Percentiles rank a stretch among this genome's conserved stretches.
phyloP scores from a whole-genome alignment of 1,140 invertebrate species.

The Drosophila pachea region DNA sequence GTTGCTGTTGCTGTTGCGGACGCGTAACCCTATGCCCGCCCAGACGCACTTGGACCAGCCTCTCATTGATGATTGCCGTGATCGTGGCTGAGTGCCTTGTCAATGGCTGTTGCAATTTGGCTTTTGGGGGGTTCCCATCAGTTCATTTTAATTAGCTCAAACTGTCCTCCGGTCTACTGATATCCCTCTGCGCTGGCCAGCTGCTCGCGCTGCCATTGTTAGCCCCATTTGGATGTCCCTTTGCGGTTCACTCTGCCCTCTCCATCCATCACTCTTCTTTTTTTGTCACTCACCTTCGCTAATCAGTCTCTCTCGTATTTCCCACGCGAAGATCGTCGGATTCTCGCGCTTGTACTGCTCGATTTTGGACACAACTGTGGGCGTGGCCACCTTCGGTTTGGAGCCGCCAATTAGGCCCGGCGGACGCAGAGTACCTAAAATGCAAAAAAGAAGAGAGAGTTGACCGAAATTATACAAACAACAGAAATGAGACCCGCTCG shows the following conservation, averaged over 20 bases:
- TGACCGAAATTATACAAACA: too few species aligned
- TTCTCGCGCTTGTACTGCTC: conserved; percentile 98
- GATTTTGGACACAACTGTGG: conserved; percentile 96
- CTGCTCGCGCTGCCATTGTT: not conserved
- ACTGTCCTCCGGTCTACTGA: not conserved
- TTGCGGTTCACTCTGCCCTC: conserved; percentile 8
- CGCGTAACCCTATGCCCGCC: conserved; percentile 25
- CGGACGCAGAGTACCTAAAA: conserved; percentile 92
- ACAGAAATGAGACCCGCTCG: too few species aligned
- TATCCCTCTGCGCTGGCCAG: conserved; percentile 8
- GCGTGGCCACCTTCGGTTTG: conserved; percentile 98
- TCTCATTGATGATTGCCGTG: conserved; percentile 17
- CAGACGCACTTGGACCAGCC: conserved; percentile 20
- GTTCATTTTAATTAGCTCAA: conserved; percentile 64
- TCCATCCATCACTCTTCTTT: too few species aligned
- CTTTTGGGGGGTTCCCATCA: conserved; percentile 73
- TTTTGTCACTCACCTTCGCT: conserved; percentile 89
- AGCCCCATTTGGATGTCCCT: too few species aligned
- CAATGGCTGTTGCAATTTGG: conserved; percentile 54
- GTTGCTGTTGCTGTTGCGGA: conserved; percentile 21
- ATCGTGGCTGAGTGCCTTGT: conserved; percentile 5
- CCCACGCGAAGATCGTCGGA: conserved; percentile 98
- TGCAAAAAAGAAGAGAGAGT: conserved; percentile 2
- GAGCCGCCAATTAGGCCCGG: conserved; percentile 98
- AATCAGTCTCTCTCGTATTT: conserved; percentile 95